Evolutionary conservation across 1,140 invertebrate species (phyloP).

Genomic region (Sycobia sp.): DNA sequence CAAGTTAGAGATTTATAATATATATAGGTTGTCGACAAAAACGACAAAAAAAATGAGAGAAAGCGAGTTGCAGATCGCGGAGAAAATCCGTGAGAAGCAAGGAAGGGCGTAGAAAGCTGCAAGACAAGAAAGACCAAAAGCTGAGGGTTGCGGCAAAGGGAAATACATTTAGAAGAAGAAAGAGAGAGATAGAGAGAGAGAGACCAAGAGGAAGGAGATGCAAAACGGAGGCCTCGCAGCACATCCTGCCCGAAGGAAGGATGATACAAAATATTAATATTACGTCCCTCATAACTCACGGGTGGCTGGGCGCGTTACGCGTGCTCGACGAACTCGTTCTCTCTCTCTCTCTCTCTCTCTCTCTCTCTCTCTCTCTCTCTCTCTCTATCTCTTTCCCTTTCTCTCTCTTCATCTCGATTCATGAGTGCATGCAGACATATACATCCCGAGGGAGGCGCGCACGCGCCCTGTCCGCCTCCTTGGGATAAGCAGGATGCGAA

Average conservation of each 20-base stretch:
- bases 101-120: too few species aligned
- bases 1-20: too few species aligned
- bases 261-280: conserved; percentile 66
- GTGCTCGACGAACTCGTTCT: conserved; percentile 49
- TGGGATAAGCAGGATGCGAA: conserved; percentile 55
- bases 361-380: too few species aligned
- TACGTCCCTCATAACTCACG: conserved; percentile 62
- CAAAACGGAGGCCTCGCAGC: conserved; percentile 38
- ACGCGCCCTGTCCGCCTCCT: conserved; percentile 24
- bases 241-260: conserved; percentile 48
- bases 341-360: conserved; percentile 17
- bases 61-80: conserved; percentile 32
- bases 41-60: conserved; percentile 54
- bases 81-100: conserved; percentile 24
- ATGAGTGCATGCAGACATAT: too few species aligned
- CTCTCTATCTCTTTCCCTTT: too few species aligned
- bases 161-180: too few species aligned
- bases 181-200: too few species aligned
- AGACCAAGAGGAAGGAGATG: conserved; percentile 1
- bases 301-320: conserved; percentile 58
- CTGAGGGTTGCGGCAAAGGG: too few species aligned
- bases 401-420: too few species aligned
- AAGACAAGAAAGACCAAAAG: too few species aligned
- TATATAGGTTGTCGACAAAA: too few species aligned
- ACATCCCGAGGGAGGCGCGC: conserved; percentile 53